Evolutionary conservation across 2,888 invertebrate genomes (phyloP).

Genomic region (Acleris holmiana): DNA sequence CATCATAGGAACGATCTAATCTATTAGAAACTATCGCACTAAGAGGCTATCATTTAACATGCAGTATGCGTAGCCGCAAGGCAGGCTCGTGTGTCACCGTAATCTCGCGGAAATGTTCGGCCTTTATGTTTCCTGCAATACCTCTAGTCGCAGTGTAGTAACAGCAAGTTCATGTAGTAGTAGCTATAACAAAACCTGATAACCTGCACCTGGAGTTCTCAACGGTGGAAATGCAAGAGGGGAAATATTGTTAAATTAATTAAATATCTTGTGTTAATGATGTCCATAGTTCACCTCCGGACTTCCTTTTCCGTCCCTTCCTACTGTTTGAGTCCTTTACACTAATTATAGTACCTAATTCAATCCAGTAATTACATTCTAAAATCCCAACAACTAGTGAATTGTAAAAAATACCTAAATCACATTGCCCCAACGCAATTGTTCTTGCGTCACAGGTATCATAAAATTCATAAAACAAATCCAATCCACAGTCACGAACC

Average conservation of each 20-base stretch:
- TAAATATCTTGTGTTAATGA: no score
- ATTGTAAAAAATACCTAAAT: no score
- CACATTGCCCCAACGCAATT: no score
- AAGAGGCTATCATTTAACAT: conserved; percentile 30
- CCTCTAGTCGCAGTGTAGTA: neutral
- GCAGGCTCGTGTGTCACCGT: conserved; percentile 31
- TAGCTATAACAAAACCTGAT: neutral
- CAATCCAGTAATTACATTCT: no score
- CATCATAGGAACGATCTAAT: conserved; percentile 7
- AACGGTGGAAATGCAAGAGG: conserved; percentile 16
- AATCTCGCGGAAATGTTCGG: conserved; percentile 37
- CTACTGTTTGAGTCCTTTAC: no score
- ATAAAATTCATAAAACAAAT: no score
- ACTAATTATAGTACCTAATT: no score
- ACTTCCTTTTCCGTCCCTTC: no score
- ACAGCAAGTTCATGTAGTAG: conserved; percentile 16
- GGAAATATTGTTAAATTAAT: neutral
- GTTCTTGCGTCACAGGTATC: no score
- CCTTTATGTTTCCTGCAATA: conserved; percentile 29
- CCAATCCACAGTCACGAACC: no score
- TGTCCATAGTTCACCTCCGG: no score
- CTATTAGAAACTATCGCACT: conserved; percentile 7
- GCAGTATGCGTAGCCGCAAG: conserved; percentile 30
- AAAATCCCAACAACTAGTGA: no score
- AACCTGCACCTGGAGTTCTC: conserved; percentile 2